These are phyloP conservation scores for Psittacula cyanocephala DNA, from an alignment of 2,113 vertebrate species.

Conservation along the genomic window DNA sequence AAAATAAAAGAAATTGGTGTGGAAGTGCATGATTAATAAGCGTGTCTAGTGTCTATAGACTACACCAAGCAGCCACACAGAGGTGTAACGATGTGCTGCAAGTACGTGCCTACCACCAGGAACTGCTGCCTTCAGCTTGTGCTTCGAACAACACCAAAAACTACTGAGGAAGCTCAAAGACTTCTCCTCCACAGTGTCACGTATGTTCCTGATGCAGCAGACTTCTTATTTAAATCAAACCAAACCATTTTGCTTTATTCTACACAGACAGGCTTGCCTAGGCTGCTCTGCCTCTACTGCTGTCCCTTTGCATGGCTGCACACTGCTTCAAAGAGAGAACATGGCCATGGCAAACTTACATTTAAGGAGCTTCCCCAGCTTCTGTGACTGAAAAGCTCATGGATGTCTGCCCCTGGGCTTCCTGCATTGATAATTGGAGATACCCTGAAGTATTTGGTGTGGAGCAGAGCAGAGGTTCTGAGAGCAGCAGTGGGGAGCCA, in stretches of 20 bases:
- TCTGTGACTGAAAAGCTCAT: not conserved
- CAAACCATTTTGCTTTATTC: not conserved
- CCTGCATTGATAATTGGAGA: not conserved
- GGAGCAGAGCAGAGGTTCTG: not conserved
- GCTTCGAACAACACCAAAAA: not conserved
- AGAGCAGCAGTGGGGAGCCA: not conserved
- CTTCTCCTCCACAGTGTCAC: not conserved
- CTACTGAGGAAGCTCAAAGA: not conserved
- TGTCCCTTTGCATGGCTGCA: not conserved
- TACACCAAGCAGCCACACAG: not conserved
- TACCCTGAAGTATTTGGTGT: not conserved
- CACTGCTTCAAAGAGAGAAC: not conserved
- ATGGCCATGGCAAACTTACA: not conserved
- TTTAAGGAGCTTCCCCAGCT: not conserved
- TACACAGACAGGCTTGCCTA: fast-evolving
- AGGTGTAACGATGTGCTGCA: not conserved
- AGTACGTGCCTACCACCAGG: fast-evolving
- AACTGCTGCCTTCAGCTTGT: not conserved
- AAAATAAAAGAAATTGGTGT: not conserved
- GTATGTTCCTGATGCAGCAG: not conserved
- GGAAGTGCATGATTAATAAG: fast-evolving
- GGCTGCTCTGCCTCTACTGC: not conserved
- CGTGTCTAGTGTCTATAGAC: no score
- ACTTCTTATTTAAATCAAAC: not conserved
- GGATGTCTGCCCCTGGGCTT: not conserved